These are phyloP conservation scores for Netelia fuscicornis DNA, from an alignment of 2,888 invertebrate species.

Conservation along the genomic window DNA sequence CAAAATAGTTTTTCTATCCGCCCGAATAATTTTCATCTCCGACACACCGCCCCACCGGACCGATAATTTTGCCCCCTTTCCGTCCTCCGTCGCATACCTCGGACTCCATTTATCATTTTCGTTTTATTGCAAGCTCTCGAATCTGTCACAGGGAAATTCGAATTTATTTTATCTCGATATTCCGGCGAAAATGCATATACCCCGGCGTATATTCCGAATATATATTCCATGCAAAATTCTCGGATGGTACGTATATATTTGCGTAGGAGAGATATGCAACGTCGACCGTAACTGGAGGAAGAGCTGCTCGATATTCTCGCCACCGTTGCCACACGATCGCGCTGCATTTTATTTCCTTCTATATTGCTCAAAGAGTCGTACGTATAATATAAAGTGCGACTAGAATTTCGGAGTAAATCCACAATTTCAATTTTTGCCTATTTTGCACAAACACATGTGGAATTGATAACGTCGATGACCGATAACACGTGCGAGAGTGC, in stretches of 20 bases:
- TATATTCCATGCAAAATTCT: conserved; percentile 33
- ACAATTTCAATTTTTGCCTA: conserved; percentile 16
- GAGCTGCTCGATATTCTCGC: conserved; percentile 60
- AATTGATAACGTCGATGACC: not conserved
- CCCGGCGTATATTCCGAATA: conserved; percentile 30
- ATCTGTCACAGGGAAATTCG: conserved; percentile 26
- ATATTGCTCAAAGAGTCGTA: conserved; percentile 36
- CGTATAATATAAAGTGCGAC: conserved; percentile 25
- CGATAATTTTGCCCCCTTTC: not conserved
- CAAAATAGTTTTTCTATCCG: not conserved
- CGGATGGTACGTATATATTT: conserved; percentile 23
- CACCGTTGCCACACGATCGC: conserved; percentile 4
- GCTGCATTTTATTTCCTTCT: conserved; percentile 47
- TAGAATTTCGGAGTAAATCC: conserved; percentile 15
- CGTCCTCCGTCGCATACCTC: not conserved
- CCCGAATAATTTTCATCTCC: conserved; percentile 26
- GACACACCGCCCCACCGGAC: too few species aligned
- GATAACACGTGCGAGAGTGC: conserved; percentile 22
- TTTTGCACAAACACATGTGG: not conserved
- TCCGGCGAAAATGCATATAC: conserved; percentile 23
- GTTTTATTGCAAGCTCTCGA: conserved; percentile 23
- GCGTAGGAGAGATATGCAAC: conserved; percentile 15
- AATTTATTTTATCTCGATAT: conserved; percentile 55
- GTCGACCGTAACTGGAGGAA: not conserved
- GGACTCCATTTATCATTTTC: conserved; percentile 2